Base-by-base conservation (phyloP, 2,113 vertebrate genomes). In the Ginglymostoma cirratum region DNA sequence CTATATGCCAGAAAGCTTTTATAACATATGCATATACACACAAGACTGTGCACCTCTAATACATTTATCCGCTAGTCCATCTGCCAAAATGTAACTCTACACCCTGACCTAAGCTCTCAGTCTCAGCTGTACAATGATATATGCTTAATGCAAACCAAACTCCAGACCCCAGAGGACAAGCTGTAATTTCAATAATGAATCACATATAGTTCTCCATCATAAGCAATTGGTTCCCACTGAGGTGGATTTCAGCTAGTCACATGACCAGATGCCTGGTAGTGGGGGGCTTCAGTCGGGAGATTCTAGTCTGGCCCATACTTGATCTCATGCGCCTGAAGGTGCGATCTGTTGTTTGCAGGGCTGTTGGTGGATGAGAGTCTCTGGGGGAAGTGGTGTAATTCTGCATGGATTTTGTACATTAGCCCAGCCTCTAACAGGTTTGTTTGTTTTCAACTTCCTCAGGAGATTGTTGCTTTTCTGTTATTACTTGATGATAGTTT, bases 41-140 rank as follows among this genome's bases (percentile, higher is more conserved):
- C 55, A 66, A 92, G 80, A 55, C 30, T 21, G 61, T 92, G 89
- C 34, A 92, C 34, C 89, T 92, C 89, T 38, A 92, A 65, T 92
- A 66, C 55, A 66, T 19, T n/a, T 19, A 90, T 30, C 85, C 27
- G 12, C 21, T 17, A n/a, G 34, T 66, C 17, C 17, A n/a, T 23
- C 15, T 92, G 34, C 55, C 89, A 92, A 92, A 92, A 92, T 92
- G 89, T 92, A 92, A 92, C 19, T 38, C 15, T 66, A 92, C 3
- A 90, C 87, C 55, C 52, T 90, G 52, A 61, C 87, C 87, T 90
- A 65, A 92, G 17, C 61, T 19, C n/a, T 66, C 61, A 92, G 30
- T 65, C 89, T 66, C 89, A 92, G 89, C 89, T 92, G 89, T 66
- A 38, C 61, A n/a, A 66, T 38, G n/a, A 5, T 65, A 92, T 92